Percentiles rank a stretch among this genome's conserved stretches.
Evolutionary conservation across 2,113 vertebrate species (phyloP).

Genomic region (Ptilorrhoa leucosticta): DNA sequence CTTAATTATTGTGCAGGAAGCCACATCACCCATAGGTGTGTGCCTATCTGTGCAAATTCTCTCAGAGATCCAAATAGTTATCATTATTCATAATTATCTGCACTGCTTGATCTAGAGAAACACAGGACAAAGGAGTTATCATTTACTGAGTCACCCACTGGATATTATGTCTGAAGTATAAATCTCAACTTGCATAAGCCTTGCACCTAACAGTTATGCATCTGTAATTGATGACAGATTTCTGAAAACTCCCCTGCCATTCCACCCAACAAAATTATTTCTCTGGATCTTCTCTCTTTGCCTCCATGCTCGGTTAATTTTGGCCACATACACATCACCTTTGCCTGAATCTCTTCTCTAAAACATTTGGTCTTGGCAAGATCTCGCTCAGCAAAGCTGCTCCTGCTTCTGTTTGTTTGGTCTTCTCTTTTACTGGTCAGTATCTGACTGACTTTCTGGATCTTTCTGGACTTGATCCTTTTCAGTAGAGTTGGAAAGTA

Average conservation of each 20-base stretch:
- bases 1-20: constrained; percentile 36
- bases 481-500: not conserved
- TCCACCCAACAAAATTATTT: not conserved
- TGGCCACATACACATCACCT: not conserved
- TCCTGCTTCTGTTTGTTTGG: not conserved
- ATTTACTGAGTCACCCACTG: constrained; percentile 41
- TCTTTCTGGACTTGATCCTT: not conserved
- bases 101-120: constrained; percentile 49
- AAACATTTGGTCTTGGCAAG: not conserved
- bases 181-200: constrained; percentile 12
- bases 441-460: not conserved
- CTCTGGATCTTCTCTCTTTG: not conserved
- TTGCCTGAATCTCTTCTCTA: not conserved
- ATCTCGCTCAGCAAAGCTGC: not conserved
- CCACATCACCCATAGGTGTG: not conserved
- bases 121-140: constrained; percentile 28
- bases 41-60: constrained; percentile 32
- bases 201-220: not conserved
- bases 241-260: not conserved
- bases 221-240: not conserved
- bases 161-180: not conserved
- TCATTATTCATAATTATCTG: constrained; percentile 62
- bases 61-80: constrained; percentile 5
- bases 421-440: not conserved
- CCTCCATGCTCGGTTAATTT: not conserved